Evolutionary conservation across 2,888 invertebrate species (phyloP).

Genomic region (Rugalucina vietnamica): DNA sequence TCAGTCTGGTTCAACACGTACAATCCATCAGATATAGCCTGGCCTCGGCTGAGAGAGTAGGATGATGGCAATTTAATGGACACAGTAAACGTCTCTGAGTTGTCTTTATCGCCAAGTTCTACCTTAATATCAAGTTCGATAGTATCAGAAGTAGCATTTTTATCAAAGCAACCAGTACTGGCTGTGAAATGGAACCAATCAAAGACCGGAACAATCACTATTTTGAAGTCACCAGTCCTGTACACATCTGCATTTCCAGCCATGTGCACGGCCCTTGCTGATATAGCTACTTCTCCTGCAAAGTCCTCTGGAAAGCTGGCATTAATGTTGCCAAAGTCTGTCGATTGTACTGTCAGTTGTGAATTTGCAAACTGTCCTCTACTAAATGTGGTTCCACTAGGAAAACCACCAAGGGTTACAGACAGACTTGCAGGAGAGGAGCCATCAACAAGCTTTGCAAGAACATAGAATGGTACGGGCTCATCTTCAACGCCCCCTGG

Average conservation of each 20-base stretch:
- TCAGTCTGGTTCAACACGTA: not conserved
- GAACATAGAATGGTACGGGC: not conserved
- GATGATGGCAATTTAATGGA: not conserved
- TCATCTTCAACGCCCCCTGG: not conserved
- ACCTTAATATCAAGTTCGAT: not conserved
- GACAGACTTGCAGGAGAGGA: not conserved
- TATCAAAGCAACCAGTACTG: not conserved
- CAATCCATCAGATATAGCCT: not conserved
- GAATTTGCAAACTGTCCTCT: not conserved
- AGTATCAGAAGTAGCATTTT: not conserved
- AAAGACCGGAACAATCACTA: not conserved
- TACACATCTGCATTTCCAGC: not conserved
- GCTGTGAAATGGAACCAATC: not conserved
- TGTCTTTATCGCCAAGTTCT: not conserved
- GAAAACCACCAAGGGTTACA: constrained; percentile 8
- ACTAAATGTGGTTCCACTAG: constrained; percentile 16
- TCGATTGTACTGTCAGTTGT: not conserved
- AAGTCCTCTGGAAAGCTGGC: not conserved
- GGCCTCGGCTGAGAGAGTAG: not conserved
- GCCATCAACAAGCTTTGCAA: not conserved
- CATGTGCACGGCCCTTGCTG: not conserved
- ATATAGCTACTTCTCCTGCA: not conserved
- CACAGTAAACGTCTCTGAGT: not conserved
- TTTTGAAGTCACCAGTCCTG: not conserved
- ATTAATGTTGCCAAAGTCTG: constrained; percentile 3